Evolutionary conservation across 2,113 vertebrate genomes (phyloP).

Genomic region (Podocnemis expansa): DNA sequence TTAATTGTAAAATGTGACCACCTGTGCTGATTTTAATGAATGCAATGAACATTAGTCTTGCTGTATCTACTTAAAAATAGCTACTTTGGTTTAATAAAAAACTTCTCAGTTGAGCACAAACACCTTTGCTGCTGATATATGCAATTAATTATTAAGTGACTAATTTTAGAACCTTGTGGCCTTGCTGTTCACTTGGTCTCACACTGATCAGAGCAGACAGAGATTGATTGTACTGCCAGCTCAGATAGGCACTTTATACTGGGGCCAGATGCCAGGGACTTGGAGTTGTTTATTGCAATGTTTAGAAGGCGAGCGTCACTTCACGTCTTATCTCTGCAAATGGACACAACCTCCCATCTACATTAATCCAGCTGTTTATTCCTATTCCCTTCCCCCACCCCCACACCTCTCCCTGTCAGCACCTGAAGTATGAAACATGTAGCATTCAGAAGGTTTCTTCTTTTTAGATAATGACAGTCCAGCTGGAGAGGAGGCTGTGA

Average conservation of each 20-base stretch:
- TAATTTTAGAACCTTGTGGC: slow-evolving; percentile 65
- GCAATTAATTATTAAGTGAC: slow-evolving; percentile 74
- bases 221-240: slow-evolving; percentile 51
- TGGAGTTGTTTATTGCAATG: not conserved
- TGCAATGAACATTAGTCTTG: slow-evolving; percentile 32
- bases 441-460: not conserved
- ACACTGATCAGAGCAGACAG: slow-evolving; percentile 51
- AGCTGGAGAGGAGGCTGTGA: slow-evolving; percentile 4
- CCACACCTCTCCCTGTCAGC: not conserved
- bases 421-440: not conserved
- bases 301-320: slow-evolving; percentile 47
- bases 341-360: not conserved
- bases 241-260: not conserved
- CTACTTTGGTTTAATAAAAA: slow-evolving; percentile 25
- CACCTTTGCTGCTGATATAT: slow-evolving; percentile 53
- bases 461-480: not conserved
- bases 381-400: accelerated
- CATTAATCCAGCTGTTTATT: not conserved
- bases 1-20: slow-evolving; percentile 68
- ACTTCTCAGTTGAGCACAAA: not conserved
- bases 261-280: slow-evolving; percentile 34
- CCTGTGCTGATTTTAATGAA: slow-evolving; percentile 68
- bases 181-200: not conserved
- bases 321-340: not conserved
- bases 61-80: slow-evolving; percentile 61